A percentile compares a stretch with the other conserved stretches of the same genome.
Evolutionary conservation across 2,888 invertebrate genomes (phyloP).

Genomic region (Thymelicus sylvestris): DNA sequence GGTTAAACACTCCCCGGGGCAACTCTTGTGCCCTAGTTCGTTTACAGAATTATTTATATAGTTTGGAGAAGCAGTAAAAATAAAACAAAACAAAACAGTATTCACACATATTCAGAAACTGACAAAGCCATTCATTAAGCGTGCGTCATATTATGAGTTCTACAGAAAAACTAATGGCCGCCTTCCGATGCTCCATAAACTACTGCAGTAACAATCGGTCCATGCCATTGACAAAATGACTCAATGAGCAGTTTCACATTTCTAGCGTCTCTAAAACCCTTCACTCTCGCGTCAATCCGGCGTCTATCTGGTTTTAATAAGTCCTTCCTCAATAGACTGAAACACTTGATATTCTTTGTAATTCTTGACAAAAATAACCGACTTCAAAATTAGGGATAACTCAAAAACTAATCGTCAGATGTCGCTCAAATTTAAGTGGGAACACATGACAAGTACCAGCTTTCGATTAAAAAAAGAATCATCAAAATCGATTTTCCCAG

Average conservation of each 20-base stretch:
- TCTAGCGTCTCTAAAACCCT: slow-evolving; percentile 11
- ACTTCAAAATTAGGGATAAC: too few relatives aligned
- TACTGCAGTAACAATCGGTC: slow-evolving; percentile 2
- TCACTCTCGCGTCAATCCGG: slow-evolving; percentile 1
- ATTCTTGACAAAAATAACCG: slow-evolving; percentile 2
- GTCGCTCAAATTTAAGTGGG: too few relatives aligned
- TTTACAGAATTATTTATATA: too few relatives aligned
- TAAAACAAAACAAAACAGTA: background rate
- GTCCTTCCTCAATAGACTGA: slow-evolving; percentile 12
- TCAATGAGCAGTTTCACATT: slow-evolving; percentile 2
- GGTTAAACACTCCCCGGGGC: too few relatives aligned
- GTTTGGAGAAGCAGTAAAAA: too few relatives aligned
- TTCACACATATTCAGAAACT: background rate
- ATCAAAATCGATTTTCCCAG: too few relatives aligned
- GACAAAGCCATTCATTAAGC: background rate
- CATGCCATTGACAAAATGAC: background rate
- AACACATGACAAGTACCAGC: too few relatives aligned
- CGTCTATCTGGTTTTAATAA: slow-evolving; percentile 33
- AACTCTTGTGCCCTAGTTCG: too few relatives aligned
- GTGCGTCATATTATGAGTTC: background rate
- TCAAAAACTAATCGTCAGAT: too few relatives aligned
- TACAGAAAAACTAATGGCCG: background rate
- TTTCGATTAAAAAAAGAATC: too few relatives aligned
- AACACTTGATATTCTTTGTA: slow-evolving; percentile 33
- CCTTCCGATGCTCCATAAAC: slow-evolving; percentile 14